These are phyloP conservation scores for Tetramorium alpestre DNA, from an alignment of 1,140 invertebrate genomes.

Conservation along the genomic window DNA sequence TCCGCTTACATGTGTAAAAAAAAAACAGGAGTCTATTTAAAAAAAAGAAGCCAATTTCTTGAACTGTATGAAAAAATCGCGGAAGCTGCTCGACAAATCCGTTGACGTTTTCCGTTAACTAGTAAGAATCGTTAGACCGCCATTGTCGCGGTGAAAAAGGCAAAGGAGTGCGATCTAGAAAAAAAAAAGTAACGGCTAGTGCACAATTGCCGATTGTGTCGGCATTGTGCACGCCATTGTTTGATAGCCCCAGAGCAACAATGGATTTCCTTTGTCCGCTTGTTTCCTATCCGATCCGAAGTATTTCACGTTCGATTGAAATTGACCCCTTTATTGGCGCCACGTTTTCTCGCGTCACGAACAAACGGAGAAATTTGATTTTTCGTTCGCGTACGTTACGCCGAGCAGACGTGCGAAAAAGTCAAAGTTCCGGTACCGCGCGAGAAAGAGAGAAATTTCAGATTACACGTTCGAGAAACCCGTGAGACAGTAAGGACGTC, in stretches of 20 bases:
- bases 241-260: slow-evolving; percentile 71
- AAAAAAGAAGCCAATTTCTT: slow-evolving; percentile 2
- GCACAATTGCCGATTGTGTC: slow-evolving; percentile 63
- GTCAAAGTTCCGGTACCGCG: not conserved
- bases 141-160: slow-evolving; percentile 67
- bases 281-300: slow-evolving; percentile 45
- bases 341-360: slow-evolving; percentile 36
- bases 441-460: not conserved
- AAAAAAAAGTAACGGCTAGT: slow-evolving; percentile 45
- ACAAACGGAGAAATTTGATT: slow-evolving; percentile 50
- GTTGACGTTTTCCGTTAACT: slow-evolving; percentile 64
- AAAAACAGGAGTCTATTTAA: not conserved
- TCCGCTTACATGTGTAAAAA: slow-evolving; percentile 19
- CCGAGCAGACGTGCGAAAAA: not conserved
- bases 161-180: slow-evolving; percentile 50
- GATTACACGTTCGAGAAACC: not conserved
- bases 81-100: slow-evolving; percentile 51
- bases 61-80: slow-evolving; percentile 30
- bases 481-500: not conserved
- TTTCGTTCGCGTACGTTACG: slow-evolving; percentile 11
- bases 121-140: slow-evolving; percentile 71
- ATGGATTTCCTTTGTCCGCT: slow-evolving; percentile 63
- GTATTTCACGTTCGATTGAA: slow-evolving; percentile 45
- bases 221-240: slow-evolving; percentile 71
- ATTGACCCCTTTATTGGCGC: slow-evolving; percentile 49